Evolutionary conservation across 2,888 invertebrate species (phyloP).

Genomic region (Lordiphosa fenestrarum): DNA sequence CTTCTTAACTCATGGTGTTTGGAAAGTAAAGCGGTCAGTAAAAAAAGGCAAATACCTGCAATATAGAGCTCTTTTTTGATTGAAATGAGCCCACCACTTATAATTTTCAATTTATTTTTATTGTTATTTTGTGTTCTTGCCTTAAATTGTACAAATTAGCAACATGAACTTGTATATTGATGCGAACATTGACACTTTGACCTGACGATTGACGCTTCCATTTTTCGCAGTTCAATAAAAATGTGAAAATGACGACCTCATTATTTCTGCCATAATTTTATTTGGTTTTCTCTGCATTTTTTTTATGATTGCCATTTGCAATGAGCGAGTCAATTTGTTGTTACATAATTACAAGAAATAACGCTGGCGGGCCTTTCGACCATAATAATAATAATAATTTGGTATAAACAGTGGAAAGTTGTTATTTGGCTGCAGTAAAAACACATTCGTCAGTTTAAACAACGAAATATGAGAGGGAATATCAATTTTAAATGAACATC

Average conservation of each 20-base stretch:
- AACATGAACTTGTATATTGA: too few species aligned
- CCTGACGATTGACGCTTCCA: constrained; percentile 21
- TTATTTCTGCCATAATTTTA: constrained; percentile 39
- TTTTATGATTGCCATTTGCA: constrained; percentile 27
- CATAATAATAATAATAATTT: constrained; percentile 25
- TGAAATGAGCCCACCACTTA: too few species aligned
- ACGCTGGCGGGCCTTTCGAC: constrained; percentile 40
- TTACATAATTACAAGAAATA: constrained; percentile 57
- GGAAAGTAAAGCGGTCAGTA: too few species aligned
- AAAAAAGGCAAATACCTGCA: too few species aligned
- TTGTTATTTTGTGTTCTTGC: too few species aligned
- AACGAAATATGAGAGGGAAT: too few species aligned
- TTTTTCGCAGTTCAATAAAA: constrained; percentile 33
- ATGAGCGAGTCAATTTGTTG: constrained; percentile 52
- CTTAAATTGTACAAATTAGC: too few species aligned
- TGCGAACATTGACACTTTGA: too few species aligned
- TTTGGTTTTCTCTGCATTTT: constrained; percentile 6
- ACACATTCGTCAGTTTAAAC: too few species aligned
- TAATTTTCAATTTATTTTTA: too few species aligned
- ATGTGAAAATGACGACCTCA: constrained; percentile 30
- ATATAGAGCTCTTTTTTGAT: too few species aligned
- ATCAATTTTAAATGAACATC: not conserved
- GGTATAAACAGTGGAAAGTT: constrained; percentile 1
- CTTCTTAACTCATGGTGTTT: too few species aligned
- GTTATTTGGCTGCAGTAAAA: not conserved